Base-by-base conservation (phyloP, 2,113 vertebrate genomes). In the Sterna hirundo region DNA sequence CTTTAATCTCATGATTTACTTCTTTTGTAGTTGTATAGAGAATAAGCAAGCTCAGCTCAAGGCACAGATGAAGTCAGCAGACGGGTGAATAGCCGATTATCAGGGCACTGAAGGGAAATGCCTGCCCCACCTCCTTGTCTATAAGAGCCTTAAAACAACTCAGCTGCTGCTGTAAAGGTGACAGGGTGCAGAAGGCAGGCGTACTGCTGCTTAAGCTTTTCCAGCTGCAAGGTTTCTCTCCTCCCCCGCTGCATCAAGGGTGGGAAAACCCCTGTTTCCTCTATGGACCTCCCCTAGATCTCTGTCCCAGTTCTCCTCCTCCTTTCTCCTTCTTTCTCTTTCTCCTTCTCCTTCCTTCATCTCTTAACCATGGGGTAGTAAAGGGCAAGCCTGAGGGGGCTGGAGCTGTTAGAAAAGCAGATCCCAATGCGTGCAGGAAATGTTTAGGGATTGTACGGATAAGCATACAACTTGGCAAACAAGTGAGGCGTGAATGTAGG, bases 31-130 rank as follows among this genome's bases (percentile, higher is more conserved):
- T 38, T 55, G 5, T 42, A 29, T 6, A 40, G 40, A 72, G 62
- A n/a, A 13, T 18, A 61, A 86, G 44, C 10, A 77, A 81, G 12
- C 2, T 11, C 30, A 60, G 30, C 42, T 62, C 44, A 15, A 32
- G 19, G 38, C 0, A 0, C 26, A 40, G 38, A 19, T 1, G 2
- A 77, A 57, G 34, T 54, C 40, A 44, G 30, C 60, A 61, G 32
- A 12, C 55, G 10, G 1, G 1, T 49, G 47, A 94, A 12, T 32
- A 23, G 46, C 44, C 70, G 61, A 23, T 11, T 49, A 1, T 21
- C 0, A 5, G 78, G 40, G 9, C 55, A 38, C 54, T 44, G 55
- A 69, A 47, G 49, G 57, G 71, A 26, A 86, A 40, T 66, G 30
- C 26, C 6, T 47, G 26, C 30, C 27, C 26, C 14, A 22, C 20